These are phyloP conservation scores for Monoplex corrugatus DNA, from an alignment of 2,888 invertebrate genomes.

Conservation along the genomic window DNA sequence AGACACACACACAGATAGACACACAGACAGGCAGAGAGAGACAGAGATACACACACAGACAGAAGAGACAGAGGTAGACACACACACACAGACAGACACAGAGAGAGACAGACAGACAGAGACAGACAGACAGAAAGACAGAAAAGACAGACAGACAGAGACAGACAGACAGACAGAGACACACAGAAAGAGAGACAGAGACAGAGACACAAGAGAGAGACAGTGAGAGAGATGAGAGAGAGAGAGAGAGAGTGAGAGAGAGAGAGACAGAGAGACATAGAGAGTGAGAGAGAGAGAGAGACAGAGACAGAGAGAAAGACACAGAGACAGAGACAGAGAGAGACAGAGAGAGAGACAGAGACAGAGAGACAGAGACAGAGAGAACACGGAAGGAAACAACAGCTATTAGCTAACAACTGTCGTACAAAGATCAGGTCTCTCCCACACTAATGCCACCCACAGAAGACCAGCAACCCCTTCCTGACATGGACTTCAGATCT, in stretches of 20 bases:
- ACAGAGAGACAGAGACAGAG: not conserved
- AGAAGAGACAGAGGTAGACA: not conserved
- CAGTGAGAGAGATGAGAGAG: too few relatives aligned
- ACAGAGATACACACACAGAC: not conserved
- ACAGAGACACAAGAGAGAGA: too few relatives aligned
- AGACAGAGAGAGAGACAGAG: not conserved
- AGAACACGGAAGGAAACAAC: not conserved
- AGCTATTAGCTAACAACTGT: not conserved
- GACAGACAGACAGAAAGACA: not conserved
- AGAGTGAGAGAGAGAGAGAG: not conserved
- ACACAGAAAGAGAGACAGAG: too few relatives aligned
- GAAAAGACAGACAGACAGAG: not conserved
- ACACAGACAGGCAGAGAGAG: not conserved
- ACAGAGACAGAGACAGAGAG: not conserved
- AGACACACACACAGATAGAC: not conserved
- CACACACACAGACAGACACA: not conserved
- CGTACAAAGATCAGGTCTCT: not conserved
- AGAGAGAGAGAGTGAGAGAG: not conserved
- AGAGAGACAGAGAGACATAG: not conserved
- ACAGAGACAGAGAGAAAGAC: not conserved
- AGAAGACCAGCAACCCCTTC: too few relatives aligned
- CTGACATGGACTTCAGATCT: too few relatives aligned
- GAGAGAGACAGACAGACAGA: not conserved
- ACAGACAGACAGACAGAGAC: not conserved
- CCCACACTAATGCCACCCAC: too few relatives aligned